Base-by-base conservation (phyloP, 2,797 vertebrate species). In the Poeciliopsis presidionis region DNA sequence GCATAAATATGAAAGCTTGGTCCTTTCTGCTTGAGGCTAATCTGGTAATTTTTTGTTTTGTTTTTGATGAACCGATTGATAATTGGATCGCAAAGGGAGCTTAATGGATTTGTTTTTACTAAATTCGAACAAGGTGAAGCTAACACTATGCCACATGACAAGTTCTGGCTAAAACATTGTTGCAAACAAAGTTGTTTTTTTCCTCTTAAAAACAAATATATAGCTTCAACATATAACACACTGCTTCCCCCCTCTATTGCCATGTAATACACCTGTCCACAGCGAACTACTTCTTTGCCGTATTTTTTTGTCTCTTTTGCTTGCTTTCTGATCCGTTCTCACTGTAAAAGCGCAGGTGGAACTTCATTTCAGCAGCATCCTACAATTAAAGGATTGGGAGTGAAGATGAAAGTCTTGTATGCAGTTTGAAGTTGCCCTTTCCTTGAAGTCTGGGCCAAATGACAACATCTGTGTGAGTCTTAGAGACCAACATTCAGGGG, bases 321-420 rank as follows among this genome's bases (percentile, higher is more conserved):
- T 59, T 11, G 9, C 0, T 72, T 51, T 73, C 46, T 76, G 51
- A 75, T 76, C 59, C 74, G 79, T 81, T 51, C 70, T 51, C 74
- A 43, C 81, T 69, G 86, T 69, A 57, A 69, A 63, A 74, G 78
- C 73, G 74, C 81, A 89, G 91, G 81, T 84, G 86, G 75, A 80
- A 88, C 80, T 86, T 88, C 74, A 82, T 70, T 77, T 87, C 82
- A 70, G 65, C 81, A 45, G 75, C 78, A 74, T 82, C 76, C 14
- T 33, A 4, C 73, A 82, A 75, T 84, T 86, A 91, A 89, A 87
- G 85, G 73, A 7, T 77, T 33, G 78, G 63, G 63, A 73, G 80
- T 69, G 78, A 88, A 92, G 90, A 93, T 93, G 82, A 93, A 93
- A 93, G 92, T 87, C 75, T 88, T 72, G 76, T 74, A 86, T 84